Evolutionary conservation across 2,888 invertebrate species (phyloP), one percentile per base, ranked within the genome.

Genomic region (Acrobasis repandana): DNA sequence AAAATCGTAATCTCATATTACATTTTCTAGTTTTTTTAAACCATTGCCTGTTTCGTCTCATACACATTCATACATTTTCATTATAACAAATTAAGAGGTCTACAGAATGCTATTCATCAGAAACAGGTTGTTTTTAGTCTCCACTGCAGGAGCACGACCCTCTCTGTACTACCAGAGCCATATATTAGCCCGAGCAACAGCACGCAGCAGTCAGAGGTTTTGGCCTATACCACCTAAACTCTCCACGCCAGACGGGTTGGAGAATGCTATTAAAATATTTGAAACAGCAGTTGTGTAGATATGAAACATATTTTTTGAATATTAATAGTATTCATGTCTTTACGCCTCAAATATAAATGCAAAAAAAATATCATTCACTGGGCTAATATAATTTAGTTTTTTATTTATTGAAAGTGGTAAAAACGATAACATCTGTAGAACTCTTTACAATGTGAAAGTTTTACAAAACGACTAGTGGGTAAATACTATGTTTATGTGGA

Each of bases 401-500:
- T 36, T 36, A 36, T 36, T 1, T 36, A 10, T 5, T 36, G 2
- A 36, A 36, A 36, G 9, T 36, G 36, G 2, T 28, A 8, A 28
- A 6, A 28, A 28, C 28, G 28, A 4, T 20, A 14, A 38, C 54
- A 15, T 38, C 54, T 38, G 38, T 20, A 54, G 54, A 54, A 38
- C 38, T 20, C 54, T 43, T 52, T 52, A 16, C 50, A 49, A 58
- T 8, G 20, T 49, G 58, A 49, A 58, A 58, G 36, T 11, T 52
- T 38, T 69, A 73, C 62, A 60, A 59, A 77, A 83, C 79, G 86
- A 88, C 88, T 88, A 88, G 87, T 77, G 75, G 76, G 74, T 85
- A 80, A 76, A 74, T 72, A 71, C 80, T 78, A 72, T 67, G 67
- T 71, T 75, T 58, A 58, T 79, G 79, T 85, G 83, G 80, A 83